phyloP scores from a whole-genome alignment of 1,140 invertebrate genomes.

The Lepidostoma basale region DNA sequence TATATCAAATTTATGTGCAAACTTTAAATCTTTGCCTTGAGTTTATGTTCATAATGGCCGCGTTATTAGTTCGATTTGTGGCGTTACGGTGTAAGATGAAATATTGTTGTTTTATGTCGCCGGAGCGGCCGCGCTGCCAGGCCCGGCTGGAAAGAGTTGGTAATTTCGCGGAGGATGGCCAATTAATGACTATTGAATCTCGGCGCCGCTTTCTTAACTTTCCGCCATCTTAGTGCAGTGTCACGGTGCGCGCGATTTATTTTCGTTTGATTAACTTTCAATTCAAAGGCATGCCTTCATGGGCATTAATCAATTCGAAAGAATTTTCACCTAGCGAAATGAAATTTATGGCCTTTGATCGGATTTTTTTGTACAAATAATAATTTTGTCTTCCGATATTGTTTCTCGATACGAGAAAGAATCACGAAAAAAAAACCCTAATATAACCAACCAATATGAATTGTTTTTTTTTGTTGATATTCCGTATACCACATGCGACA shows the following conservation, averaged over 20 bases:
- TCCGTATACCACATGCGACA: too few relatives aligned
- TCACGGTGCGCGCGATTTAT: constrained; percentile 18
- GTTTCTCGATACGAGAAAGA: too few relatives aligned
- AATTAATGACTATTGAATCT: constrained; percentile 45
- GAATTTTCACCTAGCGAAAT: neutral
- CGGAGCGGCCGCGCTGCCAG: neutral
- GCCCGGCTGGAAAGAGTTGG: constrained; percentile 32
- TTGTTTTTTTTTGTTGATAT: too few relatives aligned
- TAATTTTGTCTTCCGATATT: too few relatives aligned
- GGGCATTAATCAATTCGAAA: constrained; percentile 15
- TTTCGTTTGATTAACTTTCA: constrained; percentile 29
- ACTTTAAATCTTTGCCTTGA: constrained; percentile 48
- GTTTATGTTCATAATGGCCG: constrained; percentile 47
- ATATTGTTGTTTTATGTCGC: constrained; percentile 48
- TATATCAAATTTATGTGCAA: constrained; percentile 48
- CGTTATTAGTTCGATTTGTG: constrained; percentile 47
- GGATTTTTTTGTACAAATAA: too few relatives aligned
- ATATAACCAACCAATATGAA: too few relatives aligned
- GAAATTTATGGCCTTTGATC: too few relatives aligned
- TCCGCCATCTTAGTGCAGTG: constrained; percentile 27
- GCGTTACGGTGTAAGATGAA: constrained; percentile 46
- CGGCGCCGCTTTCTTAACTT: constrained; percentile 9
- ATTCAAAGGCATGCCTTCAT: constrained; percentile 2
- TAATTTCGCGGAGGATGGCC: constrained; percentile 39
- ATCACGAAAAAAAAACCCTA: too few relatives aligned